These are phyloP conservation scores for Formicarius rufipectus DNA, from an alignment of 2,113 vertebrate genomes.

Conservation along the genomic window DNA sequence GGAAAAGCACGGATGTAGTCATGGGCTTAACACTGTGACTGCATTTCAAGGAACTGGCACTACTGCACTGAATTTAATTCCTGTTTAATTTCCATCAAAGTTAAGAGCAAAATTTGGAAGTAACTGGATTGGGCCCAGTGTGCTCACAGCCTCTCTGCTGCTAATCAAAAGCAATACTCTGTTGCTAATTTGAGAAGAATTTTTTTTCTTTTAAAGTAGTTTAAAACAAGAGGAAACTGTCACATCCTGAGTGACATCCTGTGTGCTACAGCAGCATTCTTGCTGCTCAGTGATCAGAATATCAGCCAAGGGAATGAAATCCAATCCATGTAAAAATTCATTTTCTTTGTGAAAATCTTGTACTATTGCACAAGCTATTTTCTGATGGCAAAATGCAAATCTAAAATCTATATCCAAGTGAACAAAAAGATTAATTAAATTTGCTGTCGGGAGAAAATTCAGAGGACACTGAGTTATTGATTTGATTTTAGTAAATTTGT, in stretches of 20 bases:
- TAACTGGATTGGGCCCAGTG: not conserved
- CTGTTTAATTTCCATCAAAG: not conserved
- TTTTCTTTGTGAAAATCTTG: slow-evolving; percentile 70
- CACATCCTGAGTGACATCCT: slow-evolving; percentile 80
- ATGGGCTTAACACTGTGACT: not conserved
- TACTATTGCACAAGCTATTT: slow-evolving; percentile 67
- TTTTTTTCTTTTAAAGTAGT: not conserved
- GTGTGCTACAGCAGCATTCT: slow-evolving; percentile 67
- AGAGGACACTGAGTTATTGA: slow-evolving; percentile 68
- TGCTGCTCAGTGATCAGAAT: slow-evolving; percentile 71
- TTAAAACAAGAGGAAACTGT: slow-evolving; percentile 73
- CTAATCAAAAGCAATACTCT: slow-evolving; percentile 7
- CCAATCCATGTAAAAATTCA: slow-evolving; percentile 73
- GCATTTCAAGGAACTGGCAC: not conserved
- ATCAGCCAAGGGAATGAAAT: slow-evolving; percentile 76
- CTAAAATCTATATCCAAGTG: slow-evolving; percentile 70
- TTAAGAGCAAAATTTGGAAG: not conserved
- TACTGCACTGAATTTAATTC: not conserved
- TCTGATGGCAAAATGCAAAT: slow-evolving; percentile 74
- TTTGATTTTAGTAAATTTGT: slow-evolving; percentile 75
- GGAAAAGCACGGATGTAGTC: not conserved
- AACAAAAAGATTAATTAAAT: slow-evolving; percentile 76
- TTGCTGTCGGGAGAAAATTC: slow-evolving; percentile 73
- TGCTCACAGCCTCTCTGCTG: not conserved
- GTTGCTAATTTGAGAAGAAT: slow-evolving; percentile 41